These are phyloP conservation scores for Bucco capensis DNA, from an alignment of 2,113 vertebrate species.

Conservation along the genomic window DNA sequence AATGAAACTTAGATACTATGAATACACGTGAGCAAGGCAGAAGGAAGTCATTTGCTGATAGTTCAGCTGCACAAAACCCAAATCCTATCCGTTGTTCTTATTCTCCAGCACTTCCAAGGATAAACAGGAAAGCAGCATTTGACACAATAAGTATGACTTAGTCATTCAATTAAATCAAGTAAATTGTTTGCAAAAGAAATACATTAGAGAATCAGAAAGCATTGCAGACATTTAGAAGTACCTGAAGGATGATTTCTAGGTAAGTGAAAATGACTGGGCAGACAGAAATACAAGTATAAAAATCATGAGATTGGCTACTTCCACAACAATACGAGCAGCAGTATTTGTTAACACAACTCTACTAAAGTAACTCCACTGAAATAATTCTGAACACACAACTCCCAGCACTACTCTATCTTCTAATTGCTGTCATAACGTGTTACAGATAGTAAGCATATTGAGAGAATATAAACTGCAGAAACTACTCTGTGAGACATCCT, in stretches of 20 bases:
- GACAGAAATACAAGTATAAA: neutral
- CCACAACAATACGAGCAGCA: neutral
- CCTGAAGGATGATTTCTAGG: neutral
- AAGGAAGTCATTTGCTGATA: slow-evolving; percentile 69
- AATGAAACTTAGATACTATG: neutral
- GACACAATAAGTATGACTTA: slow-evolving; percentile 1
- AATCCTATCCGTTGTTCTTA: slow-evolving; percentile 30
- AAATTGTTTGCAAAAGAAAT: neutral
- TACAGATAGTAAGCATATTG: neutral
- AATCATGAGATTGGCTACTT: neutral
- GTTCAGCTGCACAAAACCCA: slow-evolving; percentile 57
- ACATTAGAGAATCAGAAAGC: neutral
- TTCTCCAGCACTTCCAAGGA: neutral
- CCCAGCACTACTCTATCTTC: neutral
- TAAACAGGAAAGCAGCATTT: slow-evolving; percentile 71
- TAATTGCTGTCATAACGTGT: neutral
- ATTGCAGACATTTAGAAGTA: neutral
- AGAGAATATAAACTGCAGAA: neutral
- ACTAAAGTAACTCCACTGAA: neutral
- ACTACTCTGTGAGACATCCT: neutral
- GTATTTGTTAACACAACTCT: neutral
- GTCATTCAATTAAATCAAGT: neutral
- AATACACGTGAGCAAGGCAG: slow-evolving; percentile 14
- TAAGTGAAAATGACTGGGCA: neutral
- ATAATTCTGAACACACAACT: neutral